Evolutionary conservation across 2,797 vertebrate genomes (phyloP).

Genomic region (Manis crassicaudata): DNA sequence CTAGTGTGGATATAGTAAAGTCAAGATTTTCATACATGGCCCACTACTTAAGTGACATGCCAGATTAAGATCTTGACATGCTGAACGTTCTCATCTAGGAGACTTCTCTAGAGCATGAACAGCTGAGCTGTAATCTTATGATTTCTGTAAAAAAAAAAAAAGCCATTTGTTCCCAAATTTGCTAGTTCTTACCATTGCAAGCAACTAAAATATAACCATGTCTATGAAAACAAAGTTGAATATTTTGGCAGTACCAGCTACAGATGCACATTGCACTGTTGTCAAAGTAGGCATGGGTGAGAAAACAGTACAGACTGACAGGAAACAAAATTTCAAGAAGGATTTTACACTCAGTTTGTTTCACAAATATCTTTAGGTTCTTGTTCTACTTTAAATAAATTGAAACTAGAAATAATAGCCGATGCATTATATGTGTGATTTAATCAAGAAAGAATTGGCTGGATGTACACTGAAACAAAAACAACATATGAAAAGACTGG

Average conservation of each 20-base stretch:
- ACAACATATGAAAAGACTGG: not conserved
- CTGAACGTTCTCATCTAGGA: not conserved
- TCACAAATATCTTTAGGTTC: not conserved
- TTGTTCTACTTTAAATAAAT: conserved; percentile 1
- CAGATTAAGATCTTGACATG: not conserved
- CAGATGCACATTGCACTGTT: not conserved
- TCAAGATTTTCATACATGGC: not conserved
- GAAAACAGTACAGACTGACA: not conserved
- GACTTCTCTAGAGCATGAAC: not conserved
- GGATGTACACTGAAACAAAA: conserved; percentile 7
- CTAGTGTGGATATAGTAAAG: not conserved
- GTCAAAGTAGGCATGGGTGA: not conserved
- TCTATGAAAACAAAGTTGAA: conserved; percentile 10
- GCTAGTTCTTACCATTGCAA: not conserved
- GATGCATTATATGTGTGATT: not conserved
- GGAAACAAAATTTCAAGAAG: not conserved
- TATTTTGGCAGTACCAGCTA: not conserved
- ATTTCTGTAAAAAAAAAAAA: not conserved
- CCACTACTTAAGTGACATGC: not conserved
- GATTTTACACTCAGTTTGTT: not conserved
- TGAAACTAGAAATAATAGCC: not conserved
- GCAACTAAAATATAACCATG: not conserved
- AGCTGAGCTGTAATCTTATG: not conserved
- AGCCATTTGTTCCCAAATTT: not conserved
- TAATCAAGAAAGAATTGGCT: not conserved